Percentiles rank a stretch among this genome's conserved stretches.
Conservation (phyloP, 2,888 invertebrate genomes). For the Alviniconcha strummeri region DNA sequence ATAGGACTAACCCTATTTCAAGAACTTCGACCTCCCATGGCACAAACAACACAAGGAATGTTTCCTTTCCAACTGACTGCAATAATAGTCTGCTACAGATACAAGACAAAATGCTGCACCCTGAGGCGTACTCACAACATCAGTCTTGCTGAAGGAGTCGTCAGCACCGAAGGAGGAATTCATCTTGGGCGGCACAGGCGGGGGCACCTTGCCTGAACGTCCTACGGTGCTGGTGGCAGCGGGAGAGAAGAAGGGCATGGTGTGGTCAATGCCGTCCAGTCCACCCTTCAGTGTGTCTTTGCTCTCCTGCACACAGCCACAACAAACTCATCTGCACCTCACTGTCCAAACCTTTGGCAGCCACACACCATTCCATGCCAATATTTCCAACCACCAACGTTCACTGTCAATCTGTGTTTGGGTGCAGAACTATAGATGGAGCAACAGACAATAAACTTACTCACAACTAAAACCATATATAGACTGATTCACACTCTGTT, state of each 20-base stretch:
- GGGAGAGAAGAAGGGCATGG: slow-evolving; percentile 49
- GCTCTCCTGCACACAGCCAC: slow-evolving; percentile 30
- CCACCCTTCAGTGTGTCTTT: slow-evolving; percentile 42
- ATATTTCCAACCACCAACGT: too few species aligned
- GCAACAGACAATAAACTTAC: too few species aligned
- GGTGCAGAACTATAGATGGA: too few species aligned
- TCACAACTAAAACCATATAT: background rate
- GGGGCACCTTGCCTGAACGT: slow-evolving; percentile 42
- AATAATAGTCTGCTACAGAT: too few species aligned
- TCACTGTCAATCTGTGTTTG: too few species aligned
- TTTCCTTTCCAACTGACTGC: too few species aligned
- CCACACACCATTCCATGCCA: too few species aligned
- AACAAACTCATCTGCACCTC: background rate
- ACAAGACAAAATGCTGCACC: background rate
- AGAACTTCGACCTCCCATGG: too few species aligned
- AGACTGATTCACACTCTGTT: too few species aligned
- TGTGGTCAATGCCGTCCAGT: slow-evolving; percentile 34
- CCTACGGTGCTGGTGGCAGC: slow-evolving; percentile 49
- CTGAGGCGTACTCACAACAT: slow-evolving; percentile 13
- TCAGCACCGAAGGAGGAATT: slow-evolving; percentile 31
- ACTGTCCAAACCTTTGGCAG: too few species aligned
- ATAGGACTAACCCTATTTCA: too few species aligned
- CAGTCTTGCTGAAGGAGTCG: slow-evolving; percentile 39
- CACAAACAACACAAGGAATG: too few species aligned
- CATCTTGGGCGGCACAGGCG: slow-evolving; percentile 47